Conservation (phyloP, 2,888 invertebrate genomes). For the Caenorhabditis sp. region DNA sequence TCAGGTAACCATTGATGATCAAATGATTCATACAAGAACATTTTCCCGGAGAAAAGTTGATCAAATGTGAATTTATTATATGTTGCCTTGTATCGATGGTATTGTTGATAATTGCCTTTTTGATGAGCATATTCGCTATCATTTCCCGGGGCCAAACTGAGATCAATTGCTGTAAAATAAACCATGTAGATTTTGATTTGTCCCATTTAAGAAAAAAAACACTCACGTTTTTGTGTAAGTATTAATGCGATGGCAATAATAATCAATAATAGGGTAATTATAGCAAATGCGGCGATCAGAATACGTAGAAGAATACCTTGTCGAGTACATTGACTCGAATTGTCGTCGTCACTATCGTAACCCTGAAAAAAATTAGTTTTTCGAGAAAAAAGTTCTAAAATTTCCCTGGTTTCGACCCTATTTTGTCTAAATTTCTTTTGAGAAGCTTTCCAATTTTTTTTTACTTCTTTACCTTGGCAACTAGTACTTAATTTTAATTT, state of each 20-base stretch:
- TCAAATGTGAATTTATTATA: constrained; percentile 45
- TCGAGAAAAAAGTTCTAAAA: no score
- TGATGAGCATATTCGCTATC: neutral
- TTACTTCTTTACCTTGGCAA: no score
- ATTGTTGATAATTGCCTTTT: neutral
- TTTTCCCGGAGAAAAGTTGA: constrained; percentile 44
- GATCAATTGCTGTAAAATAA: constrained; percentile 41
- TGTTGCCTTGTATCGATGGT: neutral
- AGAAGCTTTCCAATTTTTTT: no score
- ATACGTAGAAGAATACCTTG: constrained; percentile 12
- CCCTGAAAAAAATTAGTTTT: no score
- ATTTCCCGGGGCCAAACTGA: constrained; percentile 9
- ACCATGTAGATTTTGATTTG: neutral
- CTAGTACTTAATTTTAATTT: no score
- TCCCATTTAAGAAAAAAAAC: neutral
- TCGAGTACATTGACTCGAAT: constrained; percentile 4
- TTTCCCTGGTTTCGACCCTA: no score
- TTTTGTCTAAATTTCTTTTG: no score
- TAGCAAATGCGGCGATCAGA: constrained; percentile 26
- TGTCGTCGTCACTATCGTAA: constrained; percentile 11
- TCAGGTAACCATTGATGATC: constrained; percentile 38
- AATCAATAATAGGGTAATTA: constrained; percentile 33
- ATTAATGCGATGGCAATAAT: constrained; percentile 34
- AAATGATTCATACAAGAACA: constrained; percentile 33
- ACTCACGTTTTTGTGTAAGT: constrained; percentile 47